These are phyloP conservation scores for Volucella inanis DNA, from an alignment of 2,888 invertebrate genomes.

Conservation along the genomic window DNA sequence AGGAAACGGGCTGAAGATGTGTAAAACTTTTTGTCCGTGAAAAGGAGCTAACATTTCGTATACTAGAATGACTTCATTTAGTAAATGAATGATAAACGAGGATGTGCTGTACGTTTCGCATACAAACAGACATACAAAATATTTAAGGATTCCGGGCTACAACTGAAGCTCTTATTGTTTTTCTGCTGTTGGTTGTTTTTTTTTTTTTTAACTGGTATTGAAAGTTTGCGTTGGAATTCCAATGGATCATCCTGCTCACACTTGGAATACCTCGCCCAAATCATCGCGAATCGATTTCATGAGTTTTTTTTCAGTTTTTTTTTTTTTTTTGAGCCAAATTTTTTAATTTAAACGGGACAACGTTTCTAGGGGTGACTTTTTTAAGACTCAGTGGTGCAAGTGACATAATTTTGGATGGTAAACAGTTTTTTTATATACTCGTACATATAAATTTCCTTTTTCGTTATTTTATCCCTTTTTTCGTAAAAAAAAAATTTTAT, in stretches of 20 bases:
- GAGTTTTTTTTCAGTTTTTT: neutral
- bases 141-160: slow-evolving; percentile 45
- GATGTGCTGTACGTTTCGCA: neutral
- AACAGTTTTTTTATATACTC: slow-evolving; percentile 22
- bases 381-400: slow-evolving; percentile 59
- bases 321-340: slow-evolving; percentile 12
- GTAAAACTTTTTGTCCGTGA: slow-evolving; percentile 49
- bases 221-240: slow-evolving; percentile 46
- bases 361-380: slow-evolving; percentile 56
- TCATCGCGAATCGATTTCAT: slow-evolving; percentile 55
- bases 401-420: slow-evolving; percentile 65
- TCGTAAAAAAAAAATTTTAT: slow-evolving; percentile 26
- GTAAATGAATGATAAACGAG: slow-evolving; percentile 71
- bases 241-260: slow-evolving; percentile 54
- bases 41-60: slow-evolving; percentile 18
- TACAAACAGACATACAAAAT: slow-evolving; percentile 8
- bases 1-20: slow-evolving; percentile 23
- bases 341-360: slow-evolving; percentile 36
- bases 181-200: neutral
- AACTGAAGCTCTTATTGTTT: slow-evolving; percentile 54
- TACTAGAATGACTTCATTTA: slow-evolving; percentile 66
- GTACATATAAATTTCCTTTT: no score
- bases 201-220: slow-evolving; percentile 11
- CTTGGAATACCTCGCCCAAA: slow-evolving; percentile 43
- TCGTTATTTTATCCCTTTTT: slow-evolving; percentile 8